Base-by-base conservation (phyloP, 2,888 invertebrate species). In the Hemithea aestivaria region DNA sequence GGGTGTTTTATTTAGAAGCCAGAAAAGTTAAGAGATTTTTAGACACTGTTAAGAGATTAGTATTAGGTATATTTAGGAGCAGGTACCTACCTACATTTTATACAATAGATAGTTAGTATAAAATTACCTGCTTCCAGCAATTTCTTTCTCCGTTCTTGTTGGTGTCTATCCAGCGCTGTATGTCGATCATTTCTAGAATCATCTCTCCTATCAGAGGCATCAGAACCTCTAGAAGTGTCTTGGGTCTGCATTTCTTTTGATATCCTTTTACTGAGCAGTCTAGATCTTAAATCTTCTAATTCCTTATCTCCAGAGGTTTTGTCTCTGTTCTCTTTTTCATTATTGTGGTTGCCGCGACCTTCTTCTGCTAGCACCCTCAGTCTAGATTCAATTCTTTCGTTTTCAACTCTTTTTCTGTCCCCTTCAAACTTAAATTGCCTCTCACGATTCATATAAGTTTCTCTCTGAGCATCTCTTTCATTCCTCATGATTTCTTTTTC, bases 251-350 rank as follows among this genome's bases (percentile, higher is more conserved):
- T 87, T 40, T 91, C 92, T 58, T 92, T 93, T 62, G 88, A 90
- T 73, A 89, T 91, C 54, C 91, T 83, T 73, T 93, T 93, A 66
- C 91, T 92, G 10, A 93, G 68, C 49, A 93, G 79, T 60, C 94
- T 89, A 56, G 92, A 93, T 53, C 94, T 88, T 62, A 95, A 83
- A 75, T 95, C 94, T 66, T 94, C 93, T 42, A 94, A 82, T 39
- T 93, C 90, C 52, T 90, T 88, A 49, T 88, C 89, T 29, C 90
- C 90, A 29, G 85, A 80, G 20, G 77, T 72, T 48, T 73, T 77
- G 39, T 82, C 83, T 39, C 83, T 77, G 47, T 84, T 83, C 63
- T 88, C 88, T 62, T 88, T 88, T 63, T 88, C 87, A 66, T 74
- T 78, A 50, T 62, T 76, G 50, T 80, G 76, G 52, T 70, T 73